phyloP scores from a whole-genome alignment of 1,140 invertebrate species.

The Papilio glaucus region DNA sequence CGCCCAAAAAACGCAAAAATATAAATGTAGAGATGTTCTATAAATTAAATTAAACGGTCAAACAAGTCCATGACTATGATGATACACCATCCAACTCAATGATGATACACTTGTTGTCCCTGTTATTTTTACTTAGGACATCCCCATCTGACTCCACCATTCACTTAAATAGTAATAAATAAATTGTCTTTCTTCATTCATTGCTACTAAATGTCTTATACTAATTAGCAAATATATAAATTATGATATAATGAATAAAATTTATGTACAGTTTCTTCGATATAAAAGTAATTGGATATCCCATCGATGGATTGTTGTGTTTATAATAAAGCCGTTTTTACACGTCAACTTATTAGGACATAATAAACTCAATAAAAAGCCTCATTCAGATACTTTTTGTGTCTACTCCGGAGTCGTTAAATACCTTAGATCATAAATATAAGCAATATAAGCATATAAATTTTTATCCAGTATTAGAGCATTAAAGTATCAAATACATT shows the following conservation, averaged over 20 bases:
- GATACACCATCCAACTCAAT: too few species aligned
- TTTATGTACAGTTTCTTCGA: not conserved
- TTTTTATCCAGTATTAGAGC: not conserved
- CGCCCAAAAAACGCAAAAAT: too few species aligned
- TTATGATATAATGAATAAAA: not conserved
- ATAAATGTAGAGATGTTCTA: too few species aligned
- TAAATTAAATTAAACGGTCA: too few species aligned
- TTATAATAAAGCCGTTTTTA: not conserved
- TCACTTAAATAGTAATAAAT: not conserved
- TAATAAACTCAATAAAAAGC: too few species aligned
- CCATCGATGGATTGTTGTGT: not conserved
- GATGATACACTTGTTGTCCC: not conserved
- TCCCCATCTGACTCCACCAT: not conserved
- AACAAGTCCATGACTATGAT: too few species aligned
- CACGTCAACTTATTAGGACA: not conserved
- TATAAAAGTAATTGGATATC: not conserved
- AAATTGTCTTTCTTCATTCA: not conserved
- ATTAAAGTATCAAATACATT: conserved; percentile 40
- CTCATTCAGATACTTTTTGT: too few species aligned
- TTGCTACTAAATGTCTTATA: conserved; percentile 8
- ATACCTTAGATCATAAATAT: too few species aligned
- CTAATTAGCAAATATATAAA: conserved; percentile 5
- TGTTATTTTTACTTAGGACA: not conserved
- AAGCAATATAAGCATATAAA: too few species aligned
- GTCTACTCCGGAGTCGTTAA: too few species aligned